Conservation (phyloP, 2,113 vertebrate species). For the Indicator indicator region DNA sequence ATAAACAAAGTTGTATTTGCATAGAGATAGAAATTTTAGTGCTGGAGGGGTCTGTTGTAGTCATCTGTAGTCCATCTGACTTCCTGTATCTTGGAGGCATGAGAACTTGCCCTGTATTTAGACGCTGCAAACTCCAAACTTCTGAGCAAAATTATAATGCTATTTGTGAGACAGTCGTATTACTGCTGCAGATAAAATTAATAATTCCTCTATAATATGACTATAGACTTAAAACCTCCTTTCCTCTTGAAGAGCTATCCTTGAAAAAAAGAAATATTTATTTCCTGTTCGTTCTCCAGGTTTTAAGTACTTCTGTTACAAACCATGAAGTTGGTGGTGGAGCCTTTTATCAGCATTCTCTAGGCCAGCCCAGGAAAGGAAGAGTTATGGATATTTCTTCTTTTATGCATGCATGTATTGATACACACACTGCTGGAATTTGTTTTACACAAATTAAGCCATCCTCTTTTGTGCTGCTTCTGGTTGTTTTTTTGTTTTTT, state of each 20-base stretch:
- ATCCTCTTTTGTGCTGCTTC: neutral
- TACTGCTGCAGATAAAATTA: neutral
- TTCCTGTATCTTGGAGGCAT: neutral
- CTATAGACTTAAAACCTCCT: neutral
- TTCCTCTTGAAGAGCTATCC: neutral
- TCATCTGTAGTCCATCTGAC: neutral
- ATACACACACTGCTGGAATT: neutral
- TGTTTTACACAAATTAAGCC: neutral
- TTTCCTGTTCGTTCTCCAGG: neutral
- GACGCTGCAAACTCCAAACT: neutral
- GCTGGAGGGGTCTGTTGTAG: neutral
- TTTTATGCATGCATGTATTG: neutral
- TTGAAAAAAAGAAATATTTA: neutral
- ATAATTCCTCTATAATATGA: neutral
- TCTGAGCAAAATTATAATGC: neutral
- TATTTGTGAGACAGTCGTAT: neutral
- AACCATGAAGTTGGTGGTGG: neutral
- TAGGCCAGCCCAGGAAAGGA: neutral
- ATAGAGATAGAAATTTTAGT: neutral
- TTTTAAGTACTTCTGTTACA: neutral
- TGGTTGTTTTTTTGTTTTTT: neutral
- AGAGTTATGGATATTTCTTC: neutral
- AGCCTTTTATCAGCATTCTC: neutral
- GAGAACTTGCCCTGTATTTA: neutral
- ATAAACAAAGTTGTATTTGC: neutral